Base-by-base conservation (phyloP, 1,140 invertebrate genomes). In the Leptopilina boulardi region DNA sequence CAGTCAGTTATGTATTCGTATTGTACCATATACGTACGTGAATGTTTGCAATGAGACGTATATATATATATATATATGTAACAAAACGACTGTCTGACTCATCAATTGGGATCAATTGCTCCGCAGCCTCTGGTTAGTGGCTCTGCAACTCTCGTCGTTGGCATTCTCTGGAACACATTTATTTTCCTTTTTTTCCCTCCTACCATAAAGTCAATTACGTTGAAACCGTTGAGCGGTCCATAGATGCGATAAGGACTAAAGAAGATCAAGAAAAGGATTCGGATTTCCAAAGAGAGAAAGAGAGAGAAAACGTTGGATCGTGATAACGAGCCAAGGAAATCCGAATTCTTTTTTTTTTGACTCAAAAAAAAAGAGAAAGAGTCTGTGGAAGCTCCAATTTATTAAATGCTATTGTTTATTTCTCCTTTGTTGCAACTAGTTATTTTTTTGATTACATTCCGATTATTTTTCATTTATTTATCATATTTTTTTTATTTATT, bases 31-130 rank as follows among this genome's bases (percentile, higher is more conserved):
- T 54, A 19, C 18, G 54, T 56, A 66, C 59, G 26, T 66, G 59
- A 10, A 30, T 59, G 56, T 59, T 59, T 59, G 56, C 56, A 59
- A 59, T n/a, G 56, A 26, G 56, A 59, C 56, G 13, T 30, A n/a
- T n/a, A n/a, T n/a, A n/a, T n/a, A n/a, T n/a, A n/a, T n/a, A n/a
- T n/a, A n/a, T n/a, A n/a, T n/a, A 6, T 34, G 34, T 38, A 66
- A 66, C 59, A 66, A 66, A 66, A 66, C 59, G 59, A 30, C 59
- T 66, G 59, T 66, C 59, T 66, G 59, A 66, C 59, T 66, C 59
- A 66, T 66, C 59, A 66, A 66, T 66, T 66, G 59, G 26, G 59
- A 66, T 66, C 59, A 66, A 66, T 66, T 66, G 59, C 59, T 66
- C 59, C 59, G 59, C 59, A 66, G 59, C 59, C 59, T 66, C 59